phyloP scores from a whole-genome alignment of 2,888 invertebrate species.

The Ganaspis brasiliensis region DNA sequence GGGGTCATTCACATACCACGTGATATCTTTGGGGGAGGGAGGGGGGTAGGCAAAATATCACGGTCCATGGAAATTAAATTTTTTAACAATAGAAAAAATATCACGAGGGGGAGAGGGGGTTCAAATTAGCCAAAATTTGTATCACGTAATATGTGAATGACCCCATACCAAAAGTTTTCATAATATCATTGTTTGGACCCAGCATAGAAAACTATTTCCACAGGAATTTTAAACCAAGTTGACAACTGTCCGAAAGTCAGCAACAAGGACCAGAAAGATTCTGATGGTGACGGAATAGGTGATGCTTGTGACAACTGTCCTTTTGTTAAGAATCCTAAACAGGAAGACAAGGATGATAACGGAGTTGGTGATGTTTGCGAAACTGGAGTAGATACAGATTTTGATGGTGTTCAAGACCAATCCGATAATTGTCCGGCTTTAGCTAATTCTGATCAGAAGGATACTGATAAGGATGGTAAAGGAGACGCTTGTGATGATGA shows the following conservation, averaged over 20 bases:
- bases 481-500: conserved; percentile 84
- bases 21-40: too few relatives aligned
- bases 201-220: conserved; percentile 31
- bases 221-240: conserved; percentile 42
- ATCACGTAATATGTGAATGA: too few relatives aligned
- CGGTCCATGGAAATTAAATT: too few relatives aligned
- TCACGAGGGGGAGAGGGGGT: too few relatives aligned
- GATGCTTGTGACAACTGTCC: conserved; percentile 89
- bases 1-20: too few relatives aligned
- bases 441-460: conserved; percentile 93
- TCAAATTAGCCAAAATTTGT: too few relatives aligned
- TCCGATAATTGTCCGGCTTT: conserved; percentile 93
- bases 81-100: too few relatives aligned
- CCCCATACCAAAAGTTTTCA: too few relatives aligned
- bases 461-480: conserved; percentile 90
- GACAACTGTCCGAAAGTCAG: conserved; percentile 92
- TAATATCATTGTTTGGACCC: too few relatives aligned
- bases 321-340: conserved; percentile 81
- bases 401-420: conserved; percentile 88
- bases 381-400: conserved; percentile 72
- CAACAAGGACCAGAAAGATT: conserved; percentile 92
- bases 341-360: conserved; percentile 89
- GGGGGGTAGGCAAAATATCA: too few relatives aligned
- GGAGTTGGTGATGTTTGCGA: conserved; percentile 79
- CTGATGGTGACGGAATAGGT: conserved; percentile 84